A percentile compares a stretch with the other conserved stretches of the same genome.
Evolutionary conservation across 2,113 vertebrate genomes (phyloP).

Genomic region (Gymnorhina tibicen): DNA sequence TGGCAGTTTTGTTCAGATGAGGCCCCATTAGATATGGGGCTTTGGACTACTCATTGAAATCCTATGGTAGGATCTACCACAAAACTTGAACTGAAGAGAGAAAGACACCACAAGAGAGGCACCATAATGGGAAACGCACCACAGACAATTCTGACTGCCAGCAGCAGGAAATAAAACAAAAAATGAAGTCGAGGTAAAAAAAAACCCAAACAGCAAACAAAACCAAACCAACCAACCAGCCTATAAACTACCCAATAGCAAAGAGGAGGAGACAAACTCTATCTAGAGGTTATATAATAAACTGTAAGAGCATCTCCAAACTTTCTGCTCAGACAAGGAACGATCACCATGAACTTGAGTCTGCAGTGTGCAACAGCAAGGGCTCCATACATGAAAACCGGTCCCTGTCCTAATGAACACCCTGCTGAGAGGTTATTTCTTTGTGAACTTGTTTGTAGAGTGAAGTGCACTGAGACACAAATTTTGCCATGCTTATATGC

Average conservation of each 20-base stretch:
- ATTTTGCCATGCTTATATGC: not conserved
- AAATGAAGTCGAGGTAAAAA: not conserved
- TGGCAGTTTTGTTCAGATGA: not conserved
- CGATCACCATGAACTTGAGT: not conserved
- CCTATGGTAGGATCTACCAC: not conserved
- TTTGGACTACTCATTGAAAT: not conserved
- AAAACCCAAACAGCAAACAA: not conserved
- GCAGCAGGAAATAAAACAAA: not conserved
- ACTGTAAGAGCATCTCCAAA: not conserved
- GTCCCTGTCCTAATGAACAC: not conserved
- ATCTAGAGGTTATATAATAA: not conserved
- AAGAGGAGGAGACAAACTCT: not conserved
- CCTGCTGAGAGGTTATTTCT: not conserved
- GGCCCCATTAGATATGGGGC: not conserved
- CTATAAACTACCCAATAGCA: not conserved
- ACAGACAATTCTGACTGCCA: not conserved
- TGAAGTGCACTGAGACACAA: not conserved
- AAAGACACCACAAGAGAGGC: not conserved
- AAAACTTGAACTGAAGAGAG: not conserved
- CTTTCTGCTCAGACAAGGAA: not conserved
- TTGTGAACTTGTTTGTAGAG: not conserved
- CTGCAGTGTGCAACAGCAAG: not conserved
- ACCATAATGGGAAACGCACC: fast-evolving
- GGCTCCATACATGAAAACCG: not conserved
- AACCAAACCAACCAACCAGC: not conserved